Percentiles rank a stretch among this genome's conserved stretches.
Conservation (phyloP, 2,888 invertebrate species). For the Standfussiana lucernea region DNA sequence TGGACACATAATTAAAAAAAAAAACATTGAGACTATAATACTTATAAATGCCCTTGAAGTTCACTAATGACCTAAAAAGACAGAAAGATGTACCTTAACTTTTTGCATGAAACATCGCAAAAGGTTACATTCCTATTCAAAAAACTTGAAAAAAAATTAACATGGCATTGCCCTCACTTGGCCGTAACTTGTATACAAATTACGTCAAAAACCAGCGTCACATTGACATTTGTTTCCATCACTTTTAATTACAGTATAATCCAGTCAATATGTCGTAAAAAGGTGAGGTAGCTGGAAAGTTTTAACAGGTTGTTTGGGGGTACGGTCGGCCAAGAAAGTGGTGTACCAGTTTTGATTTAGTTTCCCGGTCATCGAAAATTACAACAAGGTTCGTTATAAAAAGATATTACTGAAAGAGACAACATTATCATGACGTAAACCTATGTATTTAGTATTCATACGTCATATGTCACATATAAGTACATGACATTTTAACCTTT, state of each 20-base stretch:
- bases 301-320: no score
- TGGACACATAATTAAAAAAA: neutral
- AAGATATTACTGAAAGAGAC: no score
- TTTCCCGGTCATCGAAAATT: no score
- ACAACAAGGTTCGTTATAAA: no score
- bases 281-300: no score
- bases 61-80: neutral
- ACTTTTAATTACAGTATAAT: neutral
- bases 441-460: no score
- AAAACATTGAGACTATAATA: neutral
- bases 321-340: no score
- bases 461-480: no score
- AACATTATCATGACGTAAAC: no score
- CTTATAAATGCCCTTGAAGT: neutral
- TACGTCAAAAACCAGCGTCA: slow-evolving; percentile 7
- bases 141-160: neutral
- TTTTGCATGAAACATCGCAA: neutral
- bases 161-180: slow-evolving; percentile 1
- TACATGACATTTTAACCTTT: no score
- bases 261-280: no score
- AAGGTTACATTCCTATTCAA: neutral
- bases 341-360: no score
- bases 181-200: neutral
- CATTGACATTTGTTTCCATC: slow-evolving; percentile 16
- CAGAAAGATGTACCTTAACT: neutral